Evolutionary conservation across 2,797 vertebrate species (phyloP).

Genomic region (Silurus lanzhouensis): DNA sequence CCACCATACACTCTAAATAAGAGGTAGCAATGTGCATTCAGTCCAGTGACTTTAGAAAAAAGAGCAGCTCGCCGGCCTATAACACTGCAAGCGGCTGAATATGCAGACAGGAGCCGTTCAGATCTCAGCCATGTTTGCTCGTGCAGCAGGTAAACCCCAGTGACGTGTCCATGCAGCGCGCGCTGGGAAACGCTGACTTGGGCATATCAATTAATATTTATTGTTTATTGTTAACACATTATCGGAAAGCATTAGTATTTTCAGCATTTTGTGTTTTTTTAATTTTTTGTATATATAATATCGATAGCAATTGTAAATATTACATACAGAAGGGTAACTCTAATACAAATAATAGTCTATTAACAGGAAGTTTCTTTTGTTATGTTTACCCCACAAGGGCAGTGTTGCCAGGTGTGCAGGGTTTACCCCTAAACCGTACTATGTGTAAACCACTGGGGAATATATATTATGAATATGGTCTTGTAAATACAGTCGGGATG

Average conservation of each 20-base stretch:
- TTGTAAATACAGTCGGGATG: neutral
- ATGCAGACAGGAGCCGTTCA: neutral
- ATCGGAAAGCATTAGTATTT: neutral
- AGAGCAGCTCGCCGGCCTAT: no score
- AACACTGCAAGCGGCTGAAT: neutral
- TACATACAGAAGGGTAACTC: neutral
- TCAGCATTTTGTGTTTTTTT: neutral
- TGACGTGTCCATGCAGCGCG: conserved; percentile 35
- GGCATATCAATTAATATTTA: no score
- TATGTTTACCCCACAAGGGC: neutral
- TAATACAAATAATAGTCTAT: neutral
- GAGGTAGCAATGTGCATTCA: no score
- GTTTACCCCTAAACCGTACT: fast-evolving
- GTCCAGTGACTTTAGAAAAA: neutral
- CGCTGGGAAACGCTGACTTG: conserved; percentile 17
- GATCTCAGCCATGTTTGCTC: neutral
- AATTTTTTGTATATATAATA: neutral
- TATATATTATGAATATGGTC: neutral
- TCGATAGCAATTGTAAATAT: neutral
- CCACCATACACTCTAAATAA: no score
- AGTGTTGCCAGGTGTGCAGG: neutral
- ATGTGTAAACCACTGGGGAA: neutral
- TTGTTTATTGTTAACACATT: neutral
- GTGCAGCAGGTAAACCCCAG: conserved; percentile 12
- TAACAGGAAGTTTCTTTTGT: neutral